These are phyloP conservation scores for Varanus salvator DNA, from an alignment of 2,113 vertebrate genomes.

Conservation along the genomic window DNA sequence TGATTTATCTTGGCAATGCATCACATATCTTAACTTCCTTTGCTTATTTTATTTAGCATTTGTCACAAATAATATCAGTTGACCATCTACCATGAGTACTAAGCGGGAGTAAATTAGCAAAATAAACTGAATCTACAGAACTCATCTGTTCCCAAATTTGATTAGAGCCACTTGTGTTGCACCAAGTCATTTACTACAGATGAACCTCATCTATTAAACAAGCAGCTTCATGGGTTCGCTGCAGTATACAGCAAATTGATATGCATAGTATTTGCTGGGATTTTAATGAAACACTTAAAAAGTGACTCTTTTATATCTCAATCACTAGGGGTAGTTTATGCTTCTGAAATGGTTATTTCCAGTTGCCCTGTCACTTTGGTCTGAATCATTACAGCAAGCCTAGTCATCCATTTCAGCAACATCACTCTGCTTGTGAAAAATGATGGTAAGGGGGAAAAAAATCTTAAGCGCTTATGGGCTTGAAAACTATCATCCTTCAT, in stretches of 20 bases:
- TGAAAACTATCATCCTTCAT: neutral
- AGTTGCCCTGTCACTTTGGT: slow-evolving; percentile 40
- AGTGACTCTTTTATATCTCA: slow-evolving; percentile 61
- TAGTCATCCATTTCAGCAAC: neutral
- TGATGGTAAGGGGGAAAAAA: neutral
- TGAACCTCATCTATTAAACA: slow-evolving; percentile 78
- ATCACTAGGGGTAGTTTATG: slow-evolving; percentile 38
- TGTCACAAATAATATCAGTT: slow-evolving; percentile 86
- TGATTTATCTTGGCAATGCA: slow-evolving; percentile 88
- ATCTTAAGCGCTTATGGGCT: neutral
- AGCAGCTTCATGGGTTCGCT: slow-evolving; percentile 54
- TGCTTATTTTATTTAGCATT: slow-evolving; percentile 84
- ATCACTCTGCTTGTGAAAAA: slow-evolving; percentile 34
- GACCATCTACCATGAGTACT: slow-evolving; percentile 75
- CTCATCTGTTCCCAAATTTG: slow-evolving; percentile 80
- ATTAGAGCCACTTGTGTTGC: slow-evolving; percentile 77
- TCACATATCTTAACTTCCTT: slow-evolving; percentile 80
- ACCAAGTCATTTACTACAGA: slow-evolving; percentile 74
- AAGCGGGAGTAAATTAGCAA: slow-evolving; percentile 85
- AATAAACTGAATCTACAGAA: slow-evolving; percentile 75
- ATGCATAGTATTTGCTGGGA: slow-evolving; percentile 55
- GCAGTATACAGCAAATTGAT: slow-evolving; percentile 57
- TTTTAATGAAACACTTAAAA: slow-evolving; percentile 73
- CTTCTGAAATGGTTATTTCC: slow-evolving; percentile 33
- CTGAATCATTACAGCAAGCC: slow-evolving; percentile 23